phyloP scores from a whole-genome alignment of 2,797 vertebrate species.

The Gobio occitaniae region DNA sequence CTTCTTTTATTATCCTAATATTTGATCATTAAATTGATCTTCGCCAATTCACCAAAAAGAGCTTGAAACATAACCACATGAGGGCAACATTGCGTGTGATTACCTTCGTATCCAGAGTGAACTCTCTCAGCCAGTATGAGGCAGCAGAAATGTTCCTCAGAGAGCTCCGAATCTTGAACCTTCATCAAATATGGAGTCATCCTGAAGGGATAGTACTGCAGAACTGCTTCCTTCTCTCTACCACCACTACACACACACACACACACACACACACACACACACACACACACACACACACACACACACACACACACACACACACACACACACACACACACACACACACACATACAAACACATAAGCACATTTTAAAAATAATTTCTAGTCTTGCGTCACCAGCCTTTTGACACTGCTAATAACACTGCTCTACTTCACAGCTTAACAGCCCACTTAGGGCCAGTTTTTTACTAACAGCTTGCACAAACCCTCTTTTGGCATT shows the following conservation, averaged over 20 bases:
- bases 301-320: conserved; percentile 33
- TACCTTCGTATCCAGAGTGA: conserved; percentile 97
- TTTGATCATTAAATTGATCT: neutral
- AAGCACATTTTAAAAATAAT: neutral
- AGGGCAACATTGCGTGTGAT: conserved; percentile 30
- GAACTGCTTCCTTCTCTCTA: conserved; percentile 79
- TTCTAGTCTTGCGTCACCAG: neutral
- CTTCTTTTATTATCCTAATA: neutral
- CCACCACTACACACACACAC: conserved; percentile 76
- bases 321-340: conserved; percentile 37
- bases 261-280: conserved; percentile 38
- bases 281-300: conserved; percentile 9
- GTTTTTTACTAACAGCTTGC: neutral
- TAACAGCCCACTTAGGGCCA: neutral
- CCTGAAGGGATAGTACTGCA: conserved; percentile 90
- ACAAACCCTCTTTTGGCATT: neutral
- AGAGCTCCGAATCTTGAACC: conserved; percentile 80
- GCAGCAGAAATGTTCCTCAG: conserved; percentile 91
- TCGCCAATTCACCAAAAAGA: neutral
- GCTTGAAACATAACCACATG: neutral
- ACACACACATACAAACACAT: no score
- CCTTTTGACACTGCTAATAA: neutral
- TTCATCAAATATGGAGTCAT: conserved; percentile 95
- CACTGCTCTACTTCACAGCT: neutral
- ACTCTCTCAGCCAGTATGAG: conserved; percentile 93